A percentile compares a stretch with the other conserved stretches of the same genome.
Conservation (phyloP, 2,888 invertebrate genomes). For the Apotomis betuletana region DNA sequence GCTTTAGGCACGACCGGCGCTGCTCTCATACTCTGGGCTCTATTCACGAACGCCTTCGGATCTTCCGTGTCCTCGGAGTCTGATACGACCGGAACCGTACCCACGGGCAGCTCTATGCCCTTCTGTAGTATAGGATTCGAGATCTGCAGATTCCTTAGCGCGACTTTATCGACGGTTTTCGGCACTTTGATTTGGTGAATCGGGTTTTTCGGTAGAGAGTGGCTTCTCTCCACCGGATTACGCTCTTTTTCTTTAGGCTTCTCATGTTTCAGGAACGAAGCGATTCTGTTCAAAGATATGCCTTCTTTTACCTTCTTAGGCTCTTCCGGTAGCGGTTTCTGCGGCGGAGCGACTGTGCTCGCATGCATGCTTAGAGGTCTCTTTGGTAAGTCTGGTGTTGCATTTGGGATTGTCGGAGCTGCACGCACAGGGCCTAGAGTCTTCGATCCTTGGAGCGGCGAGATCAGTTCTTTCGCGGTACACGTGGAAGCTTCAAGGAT, state of each 20-base stretch:
- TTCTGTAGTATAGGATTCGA: slow-evolving; percentile 91
- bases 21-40: slow-evolving; percentile 93
- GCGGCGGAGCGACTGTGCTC: slow-evolving; percentile 56
- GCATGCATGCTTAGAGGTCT: slow-evolving; percentile 81
- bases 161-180: slow-evolving; percentile 87
- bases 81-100: slow-evolving; percentile 84
- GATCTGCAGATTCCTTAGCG: slow-evolving; percentile 90
- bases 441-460: slow-evolving; percentile 84
- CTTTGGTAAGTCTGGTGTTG: slow-evolving; percentile 70
- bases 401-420: slow-evolving; percentile 81
- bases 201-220: slow-evolving; percentile 84
- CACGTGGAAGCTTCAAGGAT: slow-evolving; percentile 92
- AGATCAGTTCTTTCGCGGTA: slow-evolving; percentile 88
- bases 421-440: slow-evolving; percentile 84
- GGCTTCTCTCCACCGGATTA: slow-evolving; percentile 79
- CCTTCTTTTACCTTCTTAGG: slow-evolving; percentile 83
- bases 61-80: slow-evolving; percentile 80
- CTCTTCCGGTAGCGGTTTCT: slow-evolving; percentile 79
- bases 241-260: slow-evolving; percentile 79
- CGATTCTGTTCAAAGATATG: slow-evolving; percentile 87
- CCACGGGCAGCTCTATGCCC: slow-evolving; percentile 84
- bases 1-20: slow-evolving; percentile 80
- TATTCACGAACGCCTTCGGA: slow-evolving; percentile 85
- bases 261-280: slow-evolving; percentile 89
- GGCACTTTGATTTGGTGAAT: slow-evolving; percentile 84